Base-by-base conservation (phyloP, 1,140 invertebrate species). In the Andricus grossulariae region DNA sequence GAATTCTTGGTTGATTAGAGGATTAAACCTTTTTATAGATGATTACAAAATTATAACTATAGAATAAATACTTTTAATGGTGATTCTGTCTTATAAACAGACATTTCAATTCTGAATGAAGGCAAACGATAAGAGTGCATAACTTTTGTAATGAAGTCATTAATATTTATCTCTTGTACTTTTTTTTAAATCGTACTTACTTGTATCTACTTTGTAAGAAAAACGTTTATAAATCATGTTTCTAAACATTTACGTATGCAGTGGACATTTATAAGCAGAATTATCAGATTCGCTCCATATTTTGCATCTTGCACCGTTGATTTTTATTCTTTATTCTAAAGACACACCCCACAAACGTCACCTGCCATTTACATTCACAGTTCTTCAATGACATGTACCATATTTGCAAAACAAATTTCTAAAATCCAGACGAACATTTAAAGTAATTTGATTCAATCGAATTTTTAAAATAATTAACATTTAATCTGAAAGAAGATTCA, bases 271-370 rank as follows among this genome's bases (percentile, higher is more conserved):
- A n/a, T 54, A 3, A 54, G n/a, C 52, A 54, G 10, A 18, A 7
- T 15, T 66, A 66, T 66, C 57, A 39, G 57, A 66, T 66, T 45
- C 32, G 32, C 60, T 66, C 32, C n/a, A 66, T 66, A 39, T 66
- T 57, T 21, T 32, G 18, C 18, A 60, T 60, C 57, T 66, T 39
- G 60, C 15, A 66, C 60, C 13, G 13, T 39, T 39, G n/a, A 39
- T 66, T 66, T 66, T 39, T 66, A 66, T 39, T 39, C 6, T 66
- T 16, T 32, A 32, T 66, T 39, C 32, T 66, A 12, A 10, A 32
- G 60, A 66, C 60, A 66, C 60, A 39, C 60, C 60, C 32, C 60
- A 66, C 1, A 39, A 66, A 66, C 39, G 60, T 39, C 60, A 32
- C 7, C 13, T 39, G 15, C 8, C 5, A 66, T 66, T 66, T 45